Percentiles rank a stretch among this genome's conserved stretches.
phyloP scores from a whole-genome alignment of 2,113 vertebrate species.

The Sus scrofa region DNA sequence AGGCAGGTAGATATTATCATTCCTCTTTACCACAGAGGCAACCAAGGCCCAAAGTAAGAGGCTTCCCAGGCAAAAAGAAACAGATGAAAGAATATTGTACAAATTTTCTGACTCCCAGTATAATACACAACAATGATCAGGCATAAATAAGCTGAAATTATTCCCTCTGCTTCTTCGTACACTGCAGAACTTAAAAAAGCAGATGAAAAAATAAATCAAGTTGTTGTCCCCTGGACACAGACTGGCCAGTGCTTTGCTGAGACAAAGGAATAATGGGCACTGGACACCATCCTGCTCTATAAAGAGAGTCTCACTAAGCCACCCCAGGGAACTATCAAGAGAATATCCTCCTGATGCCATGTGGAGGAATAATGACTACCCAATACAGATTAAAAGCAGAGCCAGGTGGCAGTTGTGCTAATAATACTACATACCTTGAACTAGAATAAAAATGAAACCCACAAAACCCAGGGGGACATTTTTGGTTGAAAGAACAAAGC shows the following conservation, averaged over 20 bases:
- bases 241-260: neutral
- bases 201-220: neutral
- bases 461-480: neutral
- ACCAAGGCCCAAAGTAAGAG: neutral
- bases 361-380: neutral
- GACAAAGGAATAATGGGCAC: neutral
- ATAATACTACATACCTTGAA: neutral
- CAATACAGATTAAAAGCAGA: neutral
- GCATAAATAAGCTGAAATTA: neutral
- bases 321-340: neutral
- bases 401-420: neutral
- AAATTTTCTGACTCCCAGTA: neutral
- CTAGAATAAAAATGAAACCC: neutral
- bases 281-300: neutral
- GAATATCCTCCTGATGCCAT: neutral
- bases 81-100: neutral
- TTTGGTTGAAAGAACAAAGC: neutral
- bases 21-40: neutral
- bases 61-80: neutral
- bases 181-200: neutral
- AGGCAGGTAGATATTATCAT: neutral
- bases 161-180: neutral
- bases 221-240: neutral
- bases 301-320: neutral
- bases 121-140: neutral